These are phyloP conservation scores for Colletes collaris DNA, from an alignment of 2,888 invertebrate genomes.

Conservation along the genomic window DNA sequence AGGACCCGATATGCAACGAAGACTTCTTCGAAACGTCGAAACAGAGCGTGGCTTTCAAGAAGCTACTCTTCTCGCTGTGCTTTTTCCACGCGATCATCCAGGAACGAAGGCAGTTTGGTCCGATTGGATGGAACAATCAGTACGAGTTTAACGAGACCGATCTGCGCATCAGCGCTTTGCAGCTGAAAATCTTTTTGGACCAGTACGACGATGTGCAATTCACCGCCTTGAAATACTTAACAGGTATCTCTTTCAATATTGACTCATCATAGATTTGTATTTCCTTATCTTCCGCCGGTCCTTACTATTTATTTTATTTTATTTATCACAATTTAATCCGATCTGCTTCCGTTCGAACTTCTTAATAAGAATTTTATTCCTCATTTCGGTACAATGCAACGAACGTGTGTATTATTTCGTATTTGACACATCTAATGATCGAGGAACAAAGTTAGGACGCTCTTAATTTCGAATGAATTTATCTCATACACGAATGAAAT, in stretches of 20 bases:
- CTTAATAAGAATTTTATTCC: too few species aligned
- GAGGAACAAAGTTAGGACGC: too few species aligned
- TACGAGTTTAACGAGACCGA: slow-evolving; percentile 99
- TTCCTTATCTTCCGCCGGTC: too few species aligned
- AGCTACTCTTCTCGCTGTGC: slow-evolving; percentile 92
- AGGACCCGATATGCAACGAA: slow-evolving; percentile 93
- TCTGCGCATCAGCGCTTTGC: slow-evolving; percentile 93
- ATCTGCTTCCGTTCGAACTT: too few species aligned
- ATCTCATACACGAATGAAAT: too few species aligned
- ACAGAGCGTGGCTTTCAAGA: slow-evolving; percentile 91
- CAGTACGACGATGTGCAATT: slow-evolving; percentile 93
- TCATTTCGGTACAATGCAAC: too few species aligned
- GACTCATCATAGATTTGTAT: too few species aligned
- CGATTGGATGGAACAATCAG: slow-evolving; percentile 97
- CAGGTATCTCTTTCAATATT: slow-evolving; percentile 78
- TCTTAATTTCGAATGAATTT: too few species aligned
- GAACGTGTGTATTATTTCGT: too few species aligned
- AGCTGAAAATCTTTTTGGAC: slow-evolving; percentile 94
- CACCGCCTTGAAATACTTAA: slow-evolving; percentile 94
- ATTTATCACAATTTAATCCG: too few species aligned
- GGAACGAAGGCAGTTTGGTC: slow-evolving; percentile 95
- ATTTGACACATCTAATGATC: too few species aligned
- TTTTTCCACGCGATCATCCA: slow-evolving; percentile 97
- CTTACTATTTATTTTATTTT: background rate
- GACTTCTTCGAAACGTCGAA: slow-evolving; percentile 95